Evolutionary conservation across 1,140 invertebrate species (phyloP), one percentile per base, ranked within the genome.

Genomic region (Neoseiulus cucumeris): DNA sequence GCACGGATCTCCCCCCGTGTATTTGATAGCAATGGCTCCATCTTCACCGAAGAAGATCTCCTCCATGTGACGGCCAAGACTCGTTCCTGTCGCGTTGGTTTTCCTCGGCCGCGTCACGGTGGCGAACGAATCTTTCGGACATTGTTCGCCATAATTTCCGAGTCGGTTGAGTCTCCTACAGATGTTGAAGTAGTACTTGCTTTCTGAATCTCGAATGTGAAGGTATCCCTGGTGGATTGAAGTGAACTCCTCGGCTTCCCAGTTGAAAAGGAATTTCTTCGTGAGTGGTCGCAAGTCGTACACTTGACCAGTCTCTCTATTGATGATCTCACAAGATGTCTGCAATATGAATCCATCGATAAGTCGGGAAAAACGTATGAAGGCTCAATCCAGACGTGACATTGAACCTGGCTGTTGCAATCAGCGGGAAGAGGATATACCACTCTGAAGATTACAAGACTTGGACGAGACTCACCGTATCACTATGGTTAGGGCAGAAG

Each of bases 1-100:
- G 69, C 73, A 74, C 4, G 68, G 14, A 30, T 70, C 70, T 1
- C 73, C 73, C 42, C 71, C 71, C 4, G 68, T 66, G 64, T 74
- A 74, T 1, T 64, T 64, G 9, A 74, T 42, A 2, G 66, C 70
- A 17, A 74, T 30, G 25, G 72, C 70, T 0, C 73, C 73, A 67
- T 73, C 70, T 59, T 59, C 22, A 2, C 17, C 22, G 22, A 59
- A 59, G 12, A n/a, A 12, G 33, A 59, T 59, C 17, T 59, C 22
- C 14, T 59, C 51, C 17, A 59, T 59, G 9, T 59, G 51, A 29
- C 51, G 25, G 22, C 51, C 51, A 12, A 59, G 51, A 25, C 51
- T 59, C 17, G 17, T 12, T 17, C 51, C 51, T 20, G 22, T 59
- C 14, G 25, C 14, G 22, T 2, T n/a, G 22, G 14, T n/a, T 4